These are phyloP conservation scores for Crocuta crocuta DNA, from an alignment of 2,113 vertebrate genomes.

Conservation along the genomic window DNA sequence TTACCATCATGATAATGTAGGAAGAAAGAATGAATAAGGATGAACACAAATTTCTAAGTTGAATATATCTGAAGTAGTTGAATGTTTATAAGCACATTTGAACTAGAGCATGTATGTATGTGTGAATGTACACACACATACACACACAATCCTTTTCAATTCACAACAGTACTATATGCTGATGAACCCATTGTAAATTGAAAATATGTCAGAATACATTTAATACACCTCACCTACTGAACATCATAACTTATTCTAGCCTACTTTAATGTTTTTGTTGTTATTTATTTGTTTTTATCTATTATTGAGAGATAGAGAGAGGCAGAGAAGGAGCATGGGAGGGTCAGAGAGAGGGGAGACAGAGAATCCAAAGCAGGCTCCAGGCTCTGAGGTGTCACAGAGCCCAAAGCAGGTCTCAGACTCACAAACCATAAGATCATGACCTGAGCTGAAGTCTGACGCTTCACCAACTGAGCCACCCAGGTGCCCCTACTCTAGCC, in stretches of 20 bases:
- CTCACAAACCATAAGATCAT: no score
- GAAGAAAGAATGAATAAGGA: not conserved
- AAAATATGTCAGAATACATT: not conserved
- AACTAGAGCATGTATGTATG: not conserved
- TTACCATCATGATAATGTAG: not conserved
- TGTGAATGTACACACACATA: not conserved
- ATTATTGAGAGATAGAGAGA: no score
- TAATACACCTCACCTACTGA: not conserved
- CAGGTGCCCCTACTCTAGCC: not conserved
- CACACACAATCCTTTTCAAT: not conserved
- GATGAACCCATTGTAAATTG: not conserved
- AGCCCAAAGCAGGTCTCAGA: no score
- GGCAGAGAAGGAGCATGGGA: no score
- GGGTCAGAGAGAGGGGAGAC: no score
- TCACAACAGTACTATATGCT: no score
- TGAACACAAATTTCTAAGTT: not conserved
- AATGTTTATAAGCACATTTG: not conserved
- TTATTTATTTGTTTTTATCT: no score
- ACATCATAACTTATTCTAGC: not conserved
- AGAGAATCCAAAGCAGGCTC: no score
- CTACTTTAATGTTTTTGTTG: not conserved
- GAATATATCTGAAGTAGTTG: not conserved
- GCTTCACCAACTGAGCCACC: no score
- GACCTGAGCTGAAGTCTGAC: no score
- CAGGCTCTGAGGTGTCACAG: no score